Evolutionary conservation across 2,888 invertebrate genomes (phyloP), one percentile per base, ranked within the genome.

Genomic region (Caenorhabditis virilis): DNA sequence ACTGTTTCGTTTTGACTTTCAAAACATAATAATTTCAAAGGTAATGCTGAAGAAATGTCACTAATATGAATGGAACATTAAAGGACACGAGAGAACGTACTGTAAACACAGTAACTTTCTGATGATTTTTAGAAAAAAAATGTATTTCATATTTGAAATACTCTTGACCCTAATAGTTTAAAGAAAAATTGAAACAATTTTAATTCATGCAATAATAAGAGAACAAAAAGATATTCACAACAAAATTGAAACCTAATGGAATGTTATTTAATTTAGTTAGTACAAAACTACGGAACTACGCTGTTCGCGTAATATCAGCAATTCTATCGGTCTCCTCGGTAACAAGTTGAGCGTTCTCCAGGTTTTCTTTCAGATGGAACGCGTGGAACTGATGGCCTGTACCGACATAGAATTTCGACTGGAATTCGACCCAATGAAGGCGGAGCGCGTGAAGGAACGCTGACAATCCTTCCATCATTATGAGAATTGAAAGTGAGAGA

Each of bases 331-430:
- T 52, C 38, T 13, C 62, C 22, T 62, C 62, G 11, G 62, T 62
- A 9, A 62, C 43, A 15, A 56, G 18, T 16, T 62, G 62, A 16
- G 62, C 62, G 18, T 47, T 52, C 18, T 69, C 65, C 30, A 69
- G 52, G 33, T 35, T 58, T 30, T 65, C 58, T 38, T 59, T 61
- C 11, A 69, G 43, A 13, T 92, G 90, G 87, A 97, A 95, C 1
- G 97, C 95, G 38, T 38, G 15, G 87, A 97, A 97, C 30, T 89
- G 87, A 83, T 93, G 91, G 11, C 97, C 97, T 54, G 88, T 88
- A 23, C 95, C 97, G 36, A 88, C 84, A 85, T 97, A 97, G 87
- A 98, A 97, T 85, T 97, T 98, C 86, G 93, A 94, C 86, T 95
- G 94, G 88, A 98, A 97, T 86, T 98, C 97, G 67, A 97, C 95